These are phyloP conservation scores for Nudaria mundana DNA, from an alignment of 2,888 invertebrate species.

Conservation along the genomic window DNA sequence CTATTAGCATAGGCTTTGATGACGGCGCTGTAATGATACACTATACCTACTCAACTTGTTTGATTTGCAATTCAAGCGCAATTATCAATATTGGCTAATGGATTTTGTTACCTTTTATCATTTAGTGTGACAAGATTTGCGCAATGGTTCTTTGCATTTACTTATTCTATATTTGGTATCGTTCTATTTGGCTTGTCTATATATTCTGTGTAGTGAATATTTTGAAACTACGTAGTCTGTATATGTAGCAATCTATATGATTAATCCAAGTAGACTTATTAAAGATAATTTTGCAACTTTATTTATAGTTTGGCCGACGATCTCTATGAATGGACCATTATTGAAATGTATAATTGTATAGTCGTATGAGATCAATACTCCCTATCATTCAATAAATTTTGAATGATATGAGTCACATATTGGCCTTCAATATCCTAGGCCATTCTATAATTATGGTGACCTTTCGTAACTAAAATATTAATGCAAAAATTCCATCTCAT, in stretches of 20 bases:
- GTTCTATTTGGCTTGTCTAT: no score
- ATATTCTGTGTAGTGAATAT: no score
- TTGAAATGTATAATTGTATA: not conserved
- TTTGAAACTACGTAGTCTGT: no score
- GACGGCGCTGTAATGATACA: not conserved
- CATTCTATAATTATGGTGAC: slow-evolving; percentile 19
- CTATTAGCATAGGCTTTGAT: slow-evolving; percentile 13
- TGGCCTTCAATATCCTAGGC: slow-evolving; percentile 29
- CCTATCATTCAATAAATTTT: slow-evolving; percentile 12
- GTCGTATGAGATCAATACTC: slow-evolving; percentile 13
- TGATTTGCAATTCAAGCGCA: not conserved
- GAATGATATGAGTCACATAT: slow-evolving; percentile 21
- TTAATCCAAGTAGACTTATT: not conserved
- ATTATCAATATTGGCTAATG: not conserved
- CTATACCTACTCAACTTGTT: not conserved
- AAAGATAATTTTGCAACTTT: no score
- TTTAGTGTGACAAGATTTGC: not conserved
- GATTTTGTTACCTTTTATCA: not conserved
- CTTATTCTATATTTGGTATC: no score
- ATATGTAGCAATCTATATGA: not conserved
- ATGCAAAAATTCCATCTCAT: slow-evolving; percentile 21
- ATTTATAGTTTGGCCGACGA: no score
- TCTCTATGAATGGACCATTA: no score
- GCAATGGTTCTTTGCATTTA: not conserved
- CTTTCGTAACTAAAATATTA: slow-evolving; percentile 33